phyloP scores from a whole-genome alignment of 2,797 vertebrate genomes.

The Lutra lutra region DNA sequence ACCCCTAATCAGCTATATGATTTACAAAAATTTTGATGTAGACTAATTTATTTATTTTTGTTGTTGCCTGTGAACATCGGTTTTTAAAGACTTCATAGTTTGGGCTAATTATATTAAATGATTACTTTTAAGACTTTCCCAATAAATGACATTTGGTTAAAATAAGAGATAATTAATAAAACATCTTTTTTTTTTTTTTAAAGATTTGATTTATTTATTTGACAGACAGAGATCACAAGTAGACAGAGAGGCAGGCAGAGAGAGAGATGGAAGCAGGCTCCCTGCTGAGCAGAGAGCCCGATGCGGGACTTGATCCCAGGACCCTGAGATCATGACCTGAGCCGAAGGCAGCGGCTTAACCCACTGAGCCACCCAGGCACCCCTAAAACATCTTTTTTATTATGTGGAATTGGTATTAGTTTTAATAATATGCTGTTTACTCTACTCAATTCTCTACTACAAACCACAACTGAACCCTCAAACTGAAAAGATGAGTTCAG shows the following conservation, averaged over 20 bases:
- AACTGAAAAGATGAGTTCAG: constrained; percentile 22
- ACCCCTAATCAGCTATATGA: not conserved
- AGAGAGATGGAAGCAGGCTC: no score
- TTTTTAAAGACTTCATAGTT: constrained; percentile 36
- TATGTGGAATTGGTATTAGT: constrained; percentile 17
- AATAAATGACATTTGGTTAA: constrained; percentile 60
- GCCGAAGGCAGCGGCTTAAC: no score
- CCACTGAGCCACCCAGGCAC: no score
- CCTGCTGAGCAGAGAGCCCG: no score
- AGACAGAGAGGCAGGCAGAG: no score
- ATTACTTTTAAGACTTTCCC: constrained; percentile 16
- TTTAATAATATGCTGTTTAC: constrained; percentile 33
- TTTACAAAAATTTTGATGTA: constrained; percentile 29
- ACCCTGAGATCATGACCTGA: no score
- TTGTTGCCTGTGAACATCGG: not conserved
- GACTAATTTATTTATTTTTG: not conserved
- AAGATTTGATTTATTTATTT: no score
- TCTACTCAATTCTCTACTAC: not conserved
- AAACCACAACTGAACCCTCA: constrained; percentile 1
- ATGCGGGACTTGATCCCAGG: no score
- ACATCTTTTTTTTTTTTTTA: constrained; percentile 53
- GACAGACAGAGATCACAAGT: no score
- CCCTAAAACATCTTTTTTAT: constrained; percentile 50
- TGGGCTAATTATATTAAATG: constrained; percentile 3
- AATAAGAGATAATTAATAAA: constrained; percentile 44